Percentiles rank a stretch among this genome's conserved stretches.
These are phyloP conservation scores for Trypoxylon attenuatum DNA, from an alignment of 2,888 invertebrate genomes.

Conservation along the genomic window DNA sequence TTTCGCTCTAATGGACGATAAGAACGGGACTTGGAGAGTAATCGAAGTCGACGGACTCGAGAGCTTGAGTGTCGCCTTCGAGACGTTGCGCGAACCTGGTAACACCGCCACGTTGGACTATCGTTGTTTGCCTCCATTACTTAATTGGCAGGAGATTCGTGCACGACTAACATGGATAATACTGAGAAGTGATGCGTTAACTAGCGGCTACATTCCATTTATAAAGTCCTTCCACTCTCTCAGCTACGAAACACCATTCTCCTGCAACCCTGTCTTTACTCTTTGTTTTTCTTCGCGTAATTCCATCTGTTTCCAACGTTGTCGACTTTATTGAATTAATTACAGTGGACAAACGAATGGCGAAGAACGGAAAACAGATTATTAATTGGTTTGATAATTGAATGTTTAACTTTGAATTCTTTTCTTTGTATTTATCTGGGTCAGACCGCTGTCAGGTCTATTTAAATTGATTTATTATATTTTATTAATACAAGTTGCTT, in stretches of 20 bases:
- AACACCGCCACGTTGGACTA: not conserved
- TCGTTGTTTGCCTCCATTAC: slow-evolving; percentile 23
- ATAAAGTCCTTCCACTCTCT: slow-evolving; percentile 18
- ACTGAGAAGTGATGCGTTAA: too few relatives aligned
- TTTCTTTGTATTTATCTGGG: too few relatives aligned
- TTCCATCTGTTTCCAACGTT: too few relatives aligned
- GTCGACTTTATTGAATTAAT: slow-evolving; percentile 42
- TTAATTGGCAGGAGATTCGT: slow-evolving; percentile 27
- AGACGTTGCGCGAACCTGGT: not conserved
- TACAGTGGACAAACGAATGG: too few relatives aligned
- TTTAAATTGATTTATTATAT: too few relatives aligned
- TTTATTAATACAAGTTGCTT: too few relatives aligned
- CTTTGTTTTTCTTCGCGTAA: too few relatives aligned
- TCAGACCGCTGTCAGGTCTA: too few relatives aligned
- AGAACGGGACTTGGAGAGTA: slow-evolving; percentile 7
- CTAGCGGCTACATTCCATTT: too few relatives aligned
- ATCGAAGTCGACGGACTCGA: not conserved
- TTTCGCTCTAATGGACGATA: slow-evolving; percentile 32
- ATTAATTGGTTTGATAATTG: too few relatives aligned
- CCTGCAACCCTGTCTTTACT: not conserved
- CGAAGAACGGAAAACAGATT: too few relatives aligned
- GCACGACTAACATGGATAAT: not conserved
- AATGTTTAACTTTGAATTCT: too few relatives aligned
- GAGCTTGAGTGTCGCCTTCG: not conserved
- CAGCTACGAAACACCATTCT: not conserved